Percentiles rank a stretch among this genome's conserved stretches.
Conservation (phyloP, 2,113 vertebrate species). For the Catharus minimus region DNA sequence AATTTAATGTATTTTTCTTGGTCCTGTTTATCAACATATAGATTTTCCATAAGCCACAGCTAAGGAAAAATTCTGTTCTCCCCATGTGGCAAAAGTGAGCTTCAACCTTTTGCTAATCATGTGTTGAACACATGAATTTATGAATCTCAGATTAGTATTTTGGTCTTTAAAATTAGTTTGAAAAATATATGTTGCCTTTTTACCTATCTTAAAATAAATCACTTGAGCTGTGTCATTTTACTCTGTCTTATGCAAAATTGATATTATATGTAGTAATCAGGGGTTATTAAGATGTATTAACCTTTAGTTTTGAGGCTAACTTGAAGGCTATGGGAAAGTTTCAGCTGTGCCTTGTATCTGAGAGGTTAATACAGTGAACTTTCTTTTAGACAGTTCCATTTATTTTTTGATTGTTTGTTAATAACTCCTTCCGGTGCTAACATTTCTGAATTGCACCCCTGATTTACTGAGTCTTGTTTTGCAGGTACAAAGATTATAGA, state of each 20-base stretch:
- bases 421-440: background rate
- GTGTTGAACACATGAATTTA: background rate
- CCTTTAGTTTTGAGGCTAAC: background rate
- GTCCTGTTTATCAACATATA: background rate
- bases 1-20: background rate
- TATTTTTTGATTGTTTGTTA: background rate
- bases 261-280: background rate
- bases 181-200: background rate
- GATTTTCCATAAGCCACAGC: background rate
- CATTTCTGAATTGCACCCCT: background rate
- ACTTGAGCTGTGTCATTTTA: background rate
- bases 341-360: background rate
- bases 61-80: background rate
- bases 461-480: background rate
- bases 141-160: background rate
- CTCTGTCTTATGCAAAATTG: background rate
- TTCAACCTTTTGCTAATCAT: background rate
- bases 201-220: background rate
- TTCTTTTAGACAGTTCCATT: background rate
- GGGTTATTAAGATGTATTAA: background rate
- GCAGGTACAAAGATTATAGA: constrained; percentile 95
- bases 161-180: background rate
- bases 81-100: background rate
- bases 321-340: background rate
- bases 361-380: background rate